phyloP scores from a whole-genome alignment of 2,113 vertebrate species.

The Philantomba maxwellii region DNA sequence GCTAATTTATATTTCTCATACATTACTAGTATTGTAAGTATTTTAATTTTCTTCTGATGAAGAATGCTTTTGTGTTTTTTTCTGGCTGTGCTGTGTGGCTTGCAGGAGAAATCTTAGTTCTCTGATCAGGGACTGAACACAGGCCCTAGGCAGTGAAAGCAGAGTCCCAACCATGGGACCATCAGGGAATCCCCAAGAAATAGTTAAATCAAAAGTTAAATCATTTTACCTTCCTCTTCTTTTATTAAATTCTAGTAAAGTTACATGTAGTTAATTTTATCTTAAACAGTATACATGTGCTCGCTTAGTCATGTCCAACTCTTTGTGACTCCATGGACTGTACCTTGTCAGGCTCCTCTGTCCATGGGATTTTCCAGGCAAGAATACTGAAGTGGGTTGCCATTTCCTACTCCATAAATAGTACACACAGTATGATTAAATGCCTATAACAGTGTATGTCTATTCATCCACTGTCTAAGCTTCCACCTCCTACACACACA shows the following conservation, averaged over 20 bases:
- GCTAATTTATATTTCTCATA: not conserved
- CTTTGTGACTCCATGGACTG: not conserved
- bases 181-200: not conserved
- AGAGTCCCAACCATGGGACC: not conserved
- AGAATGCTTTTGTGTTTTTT: not conserved
- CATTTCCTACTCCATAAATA: not conserved
- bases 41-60: not conserved
- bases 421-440: not conserved
- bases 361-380: not conserved
- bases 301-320: not conserved
- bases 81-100: not conserved
- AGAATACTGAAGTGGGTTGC: not conserved
- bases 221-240: not conserved
- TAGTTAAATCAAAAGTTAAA: not conserved
- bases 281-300: not conserved
- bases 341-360: not conserved
- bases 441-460: not conserved
- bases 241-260: slow-evolving; percentile 1
- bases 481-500: not conserved
- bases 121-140: not conserved
- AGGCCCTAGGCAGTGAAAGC: not conserved
- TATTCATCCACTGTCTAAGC: not conserved
- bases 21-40: not conserved
- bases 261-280: not conserved
- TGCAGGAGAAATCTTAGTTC: not conserved